Evolutionary conservation across 2,113 vertebrate genomes (phyloP).

Genomic region (Marcusenius ussheri): DNA sequence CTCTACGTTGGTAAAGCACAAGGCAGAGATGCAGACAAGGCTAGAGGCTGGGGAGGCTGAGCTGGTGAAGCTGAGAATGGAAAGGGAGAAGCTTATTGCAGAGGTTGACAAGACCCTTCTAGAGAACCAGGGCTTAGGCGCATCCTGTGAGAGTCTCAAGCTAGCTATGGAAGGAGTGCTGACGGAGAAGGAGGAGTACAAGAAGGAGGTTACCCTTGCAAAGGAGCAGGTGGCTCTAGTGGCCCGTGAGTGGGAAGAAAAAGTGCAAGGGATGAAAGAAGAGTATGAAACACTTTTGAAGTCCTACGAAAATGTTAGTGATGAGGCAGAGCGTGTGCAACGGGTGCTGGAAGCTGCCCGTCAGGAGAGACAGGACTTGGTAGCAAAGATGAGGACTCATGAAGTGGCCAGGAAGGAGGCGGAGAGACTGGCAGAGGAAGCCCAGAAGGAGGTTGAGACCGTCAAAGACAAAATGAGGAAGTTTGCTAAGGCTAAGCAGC

Average conservation of each 20-base stretch:
- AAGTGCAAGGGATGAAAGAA: constrained; percentile 71
- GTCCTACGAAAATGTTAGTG: constrained; percentile 90
- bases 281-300: constrained; percentile 90
- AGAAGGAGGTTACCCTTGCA: constrained; percentile 62
- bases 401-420: constrained; percentile 68
- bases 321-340: constrained; percentile 80
- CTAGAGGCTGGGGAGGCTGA: constrained; percentile 58
- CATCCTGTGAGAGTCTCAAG: constrained; percentile 80
- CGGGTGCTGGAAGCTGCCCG: constrained; percentile 72
- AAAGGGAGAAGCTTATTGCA: constrained; percentile 67
- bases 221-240: constrained; percentile 56
- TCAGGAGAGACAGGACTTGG: constrained; percentile 81
- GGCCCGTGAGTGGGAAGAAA: constrained; percentile 70
- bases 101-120: constrained; percentile 70
- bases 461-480: constrained; percentile 96
- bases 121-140: constrained; percentile 77
- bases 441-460: constrained; percentile 71
- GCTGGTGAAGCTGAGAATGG: constrained; percentile 64
- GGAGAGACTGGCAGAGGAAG: constrained; percentile 68
- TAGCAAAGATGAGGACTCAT: constrained; percentile 55
- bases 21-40: constrained; percentile 56
- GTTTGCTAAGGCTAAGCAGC: constrained; percentile 91
- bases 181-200: constrained; percentile 69
- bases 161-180: constrained; percentile 66
- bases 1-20: constrained; percentile 44